These are phyloP conservation scores for Chlorocebus sabaeus DNA, from an alignment of 2,113 vertebrate species.

Conservation along the genomic window DNA sequence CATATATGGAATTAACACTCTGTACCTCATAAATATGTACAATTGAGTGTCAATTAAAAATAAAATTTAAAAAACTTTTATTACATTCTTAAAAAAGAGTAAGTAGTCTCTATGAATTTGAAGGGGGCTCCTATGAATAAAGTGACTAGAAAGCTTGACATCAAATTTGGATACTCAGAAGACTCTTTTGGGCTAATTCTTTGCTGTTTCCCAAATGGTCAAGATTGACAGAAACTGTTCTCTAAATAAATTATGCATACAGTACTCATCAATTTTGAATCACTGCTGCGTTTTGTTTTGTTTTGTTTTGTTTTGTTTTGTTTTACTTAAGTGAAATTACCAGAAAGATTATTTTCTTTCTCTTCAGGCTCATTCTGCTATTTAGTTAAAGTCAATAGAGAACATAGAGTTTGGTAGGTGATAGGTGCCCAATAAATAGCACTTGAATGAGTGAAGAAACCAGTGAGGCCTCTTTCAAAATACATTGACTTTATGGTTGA, in stretches of 20 bases:
- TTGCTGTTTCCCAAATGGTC: neutral
- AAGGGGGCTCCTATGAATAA: neutral
- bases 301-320: neutral
- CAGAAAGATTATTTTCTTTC: neutral
- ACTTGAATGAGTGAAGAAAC: neutral
- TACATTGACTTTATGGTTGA: neutral
- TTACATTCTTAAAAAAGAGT: neutral
- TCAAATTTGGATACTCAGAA: neutral
- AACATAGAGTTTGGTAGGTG: neutral
- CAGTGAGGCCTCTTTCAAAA: neutral
- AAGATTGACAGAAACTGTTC: neutral
- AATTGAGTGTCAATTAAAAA: neutral
- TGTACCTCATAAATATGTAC: neutral
- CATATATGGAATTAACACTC: neutral
- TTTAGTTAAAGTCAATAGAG: neutral
- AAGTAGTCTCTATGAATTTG: neutral
- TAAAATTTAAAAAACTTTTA: neutral
- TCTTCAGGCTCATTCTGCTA: neutral
- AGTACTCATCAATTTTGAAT: neutral
- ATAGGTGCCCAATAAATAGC: neutral
- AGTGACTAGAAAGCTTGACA: neutral
- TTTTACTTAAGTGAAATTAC: neutral
- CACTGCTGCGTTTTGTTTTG: neutral
- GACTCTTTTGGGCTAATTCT: neutral
- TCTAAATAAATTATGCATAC: neutral